Evolutionary conservation across 2,113 vertebrate genomes (phyloP).

Genomic region (Hydrochoerus hydrochaeris): DNA sequence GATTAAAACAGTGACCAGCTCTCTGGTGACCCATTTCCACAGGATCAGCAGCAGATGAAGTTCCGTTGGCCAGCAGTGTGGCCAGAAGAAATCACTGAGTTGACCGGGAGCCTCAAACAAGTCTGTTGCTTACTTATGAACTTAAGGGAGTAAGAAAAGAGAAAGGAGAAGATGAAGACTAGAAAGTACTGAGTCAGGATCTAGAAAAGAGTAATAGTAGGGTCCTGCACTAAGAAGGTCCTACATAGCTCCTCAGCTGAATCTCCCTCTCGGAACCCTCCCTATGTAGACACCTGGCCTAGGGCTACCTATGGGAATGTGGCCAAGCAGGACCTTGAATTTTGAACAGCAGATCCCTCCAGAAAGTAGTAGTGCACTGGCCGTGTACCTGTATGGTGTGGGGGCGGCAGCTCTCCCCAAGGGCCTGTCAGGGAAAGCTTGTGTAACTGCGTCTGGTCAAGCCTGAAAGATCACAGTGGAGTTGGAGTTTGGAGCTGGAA

Average conservation of each 20-base stretch:
- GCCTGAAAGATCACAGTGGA: not conserved
- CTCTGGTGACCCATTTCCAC: not conserved
- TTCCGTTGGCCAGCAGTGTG: fast-evolving
- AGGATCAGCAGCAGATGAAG: too few relatives aligned
- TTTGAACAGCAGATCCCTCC: not conserved
- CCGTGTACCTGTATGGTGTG: not conserved
- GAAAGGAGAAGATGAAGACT: not conserved
- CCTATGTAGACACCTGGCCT: fast-evolving
- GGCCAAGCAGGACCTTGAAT: not conserved
- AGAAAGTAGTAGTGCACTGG: fast-evolving
- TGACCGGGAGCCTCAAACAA: not conserved
- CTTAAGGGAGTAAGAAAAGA: too few relatives aligned
- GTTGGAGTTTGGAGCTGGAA: not conserved
- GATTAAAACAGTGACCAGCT: not conserved
- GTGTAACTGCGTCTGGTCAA: not conserved
- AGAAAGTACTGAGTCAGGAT: not conserved
- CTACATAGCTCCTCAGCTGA: not conserved
- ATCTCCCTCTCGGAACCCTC: not conserved
- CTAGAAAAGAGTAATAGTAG: not conserved
- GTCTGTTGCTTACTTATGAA: not conserved
- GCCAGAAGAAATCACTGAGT: not conserved
- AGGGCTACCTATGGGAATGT: too few relatives aligned
- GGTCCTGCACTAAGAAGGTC: not conserved
- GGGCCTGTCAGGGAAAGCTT: not conserved
- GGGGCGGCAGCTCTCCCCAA: not conserved